A percentile compares a stretch with the other conserved stretches of the same genome.
Evolutionary conservation across 2,797 vertebrate species (phyloP).

Genomic region (Sarcophilus harrisii): DNA sequence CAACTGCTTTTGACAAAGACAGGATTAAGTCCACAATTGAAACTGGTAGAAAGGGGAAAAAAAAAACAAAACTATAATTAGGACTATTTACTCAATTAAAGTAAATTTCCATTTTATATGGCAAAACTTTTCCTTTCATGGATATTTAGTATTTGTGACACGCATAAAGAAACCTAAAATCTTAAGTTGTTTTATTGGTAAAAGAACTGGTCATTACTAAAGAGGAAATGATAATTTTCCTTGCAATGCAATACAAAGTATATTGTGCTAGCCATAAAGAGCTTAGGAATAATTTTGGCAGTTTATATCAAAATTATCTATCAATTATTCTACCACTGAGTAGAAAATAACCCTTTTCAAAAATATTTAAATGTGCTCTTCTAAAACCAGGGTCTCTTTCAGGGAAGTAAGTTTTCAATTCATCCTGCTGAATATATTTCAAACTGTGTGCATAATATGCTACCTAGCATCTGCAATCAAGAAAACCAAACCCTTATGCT

Average conservation of each 20-base stretch:
- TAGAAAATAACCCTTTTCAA: conserved; percentile 75
- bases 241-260: conserved; percentile 76
- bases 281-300: conserved; percentile 79
- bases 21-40: not conserved
- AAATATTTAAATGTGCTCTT: conserved; percentile 80
- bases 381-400: conserved; percentile 74
- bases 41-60: not conserved
- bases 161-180: conserved; percentile 52
- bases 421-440: conserved; percentile 58
- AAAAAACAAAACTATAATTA: not conserved
- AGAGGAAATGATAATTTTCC: conserved; percentile 78
- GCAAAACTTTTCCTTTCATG: conserved; percentile 37
- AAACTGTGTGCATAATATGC: conserved; percentile 51
- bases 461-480: conserved; percentile 65
- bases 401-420: conserved; percentile 58
- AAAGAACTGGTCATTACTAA: conserved; percentile 74
- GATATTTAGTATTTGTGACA: conserved; percentile 49
- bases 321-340: conserved; percentile 79
- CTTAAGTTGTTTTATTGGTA: conserved; percentile 56
- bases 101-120: conserved; percentile 59
- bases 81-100: not conserved
- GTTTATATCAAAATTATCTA: conserved; percentile 79
- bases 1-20: not conserved
- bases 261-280: conserved; percentile 78
- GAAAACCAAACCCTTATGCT: conserved; percentile 49